Base-by-base conservation (phyloP, 2,797 vertebrate genomes). In the Macrochelys suwanniensis region DNA sequence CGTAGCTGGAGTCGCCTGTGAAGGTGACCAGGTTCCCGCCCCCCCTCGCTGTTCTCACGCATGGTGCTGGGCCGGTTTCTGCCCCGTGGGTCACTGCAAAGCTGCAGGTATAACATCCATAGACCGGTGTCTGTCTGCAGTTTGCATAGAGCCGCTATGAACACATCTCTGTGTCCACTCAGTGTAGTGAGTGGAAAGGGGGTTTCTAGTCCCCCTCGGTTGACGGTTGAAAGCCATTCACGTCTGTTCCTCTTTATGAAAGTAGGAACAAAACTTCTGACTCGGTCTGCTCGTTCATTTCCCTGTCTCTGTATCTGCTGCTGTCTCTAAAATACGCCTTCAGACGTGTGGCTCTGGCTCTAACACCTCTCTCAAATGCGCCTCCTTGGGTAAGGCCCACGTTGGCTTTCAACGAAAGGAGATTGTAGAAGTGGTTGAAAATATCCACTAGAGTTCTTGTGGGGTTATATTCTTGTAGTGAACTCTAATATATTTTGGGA, bases 281-380 rank as follows among this genome's bases (percentile, higher is more conserved):
- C 16, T 45, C 2, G 2, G 2, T 12, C 6, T 21, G 77, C 19
- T 2, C 13, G 0, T 54, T 50, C 21, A 1, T 12, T 3, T 71
- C 5, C 3, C 11, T 25, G 4, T 37, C 45, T 6, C 28, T 3
- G n/a, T n/a, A 5, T 7, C 57, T 2, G 7, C 37, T 28, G 2
- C 21, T 31, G 7, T 53, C 31, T 81, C 54, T 9, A 26, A 59
- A 80, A 19, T 42, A 2, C 0, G 3, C 13, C 53, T 37, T 45
- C 0, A 7, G 7, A 2, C 21, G 0, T 1, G 6, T 23, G 7
- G 5, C 25, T 71, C 57, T 17, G 5, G 10, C 82, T 45, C 5
- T 1, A 15, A 33, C 42, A 1, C 19, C 5, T 80, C 0, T 0
- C 11, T 71, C 2, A 6, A 7, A 25, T 28, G 11, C 1, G 5